phyloP scores from a whole-genome alignment of 2,113 vertebrate genomes.

The Scartelaos histophorus region DNA sequence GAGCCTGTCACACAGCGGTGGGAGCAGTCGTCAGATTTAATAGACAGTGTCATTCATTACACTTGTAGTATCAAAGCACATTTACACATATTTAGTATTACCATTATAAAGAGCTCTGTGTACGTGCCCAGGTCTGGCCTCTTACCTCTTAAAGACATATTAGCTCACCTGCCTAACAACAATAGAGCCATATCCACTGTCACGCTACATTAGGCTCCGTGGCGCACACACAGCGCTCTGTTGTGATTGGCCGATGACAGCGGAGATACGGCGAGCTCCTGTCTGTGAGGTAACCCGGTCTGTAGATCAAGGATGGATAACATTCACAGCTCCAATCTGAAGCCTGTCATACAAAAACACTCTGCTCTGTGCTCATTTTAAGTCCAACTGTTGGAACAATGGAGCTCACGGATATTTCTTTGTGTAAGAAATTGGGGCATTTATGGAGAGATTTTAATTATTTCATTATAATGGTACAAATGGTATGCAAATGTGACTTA shows the following conservation, averaged over 20 bases:
- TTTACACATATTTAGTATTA: neutral
- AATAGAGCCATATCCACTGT: slow-evolving; percentile 58
- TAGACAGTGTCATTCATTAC: neutral
- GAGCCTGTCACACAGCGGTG: slow-evolving; percentile 70
- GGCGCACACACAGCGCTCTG: slow-evolving; percentile 46
- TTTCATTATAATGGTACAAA: neutral
- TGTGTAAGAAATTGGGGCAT: neutral
- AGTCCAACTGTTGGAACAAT: neutral
- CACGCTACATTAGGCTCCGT: slow-evolving; percentile 74
- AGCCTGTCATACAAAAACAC: slow-evolving; percentile 38
- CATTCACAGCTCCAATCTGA: slow-evolving; percentile 67
- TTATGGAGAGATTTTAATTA: neutral
- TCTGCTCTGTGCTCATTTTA: slow-evolving; percentile 7
- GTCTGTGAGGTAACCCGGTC: slow-evolving; percentile 73
- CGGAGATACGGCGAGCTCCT: slow-evolving; percentile 62
- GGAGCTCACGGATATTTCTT: neutral
- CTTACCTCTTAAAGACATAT: slow-evolving; percentile 53
- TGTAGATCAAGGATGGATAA: slow-evolving; percentile 77
- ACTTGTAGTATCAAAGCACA: neutral
- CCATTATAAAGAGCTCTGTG: slow-evolving; percentile 22
- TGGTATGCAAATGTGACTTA: neutral
- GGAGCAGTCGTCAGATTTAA: slow-evolving; percentile 44
- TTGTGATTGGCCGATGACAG: slow-evolving; percentile 72
- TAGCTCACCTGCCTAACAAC: slow-evolving; percentile 79
- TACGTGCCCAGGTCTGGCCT: slow-evolving; percentile 63